Base-by-base conservation (phyloP, 2,797 vertebrate species). In the Sebastes baramenuke region DNA sequence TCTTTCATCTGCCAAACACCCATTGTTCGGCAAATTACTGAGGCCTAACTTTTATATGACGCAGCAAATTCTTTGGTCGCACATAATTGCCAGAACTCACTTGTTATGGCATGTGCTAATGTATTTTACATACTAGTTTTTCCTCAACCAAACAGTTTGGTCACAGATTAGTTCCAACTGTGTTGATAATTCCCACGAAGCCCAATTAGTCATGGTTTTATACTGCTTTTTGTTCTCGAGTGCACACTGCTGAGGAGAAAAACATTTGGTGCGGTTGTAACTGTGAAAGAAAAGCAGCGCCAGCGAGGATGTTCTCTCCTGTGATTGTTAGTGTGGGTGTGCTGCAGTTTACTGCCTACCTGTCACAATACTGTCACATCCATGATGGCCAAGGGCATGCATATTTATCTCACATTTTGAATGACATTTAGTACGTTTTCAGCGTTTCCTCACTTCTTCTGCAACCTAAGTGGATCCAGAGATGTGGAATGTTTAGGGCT, bases 111-210 rank as follows among this genome's bases (percentile, higher is more conserved):
- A 46, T 69, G 32, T 38, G 24, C 64, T 66, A 65, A 81, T 79
- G 80, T 60, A 38, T 81, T 89, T 87, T 81, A 79, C 75, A 67
- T 72, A 52, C 72, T 56, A 77, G 77, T 84, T 83, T 59, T 77
- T 72, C 10, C n/a, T 67, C 58, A 84, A 83, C 79, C 38, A 75
- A 75, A 79, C 32, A 8, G 54, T 76, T 72, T 79, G 69, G 58
- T 87, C 56, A 60, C 75, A 86, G 68, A 89, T 91, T 82, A 59
- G 82, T 80, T 90, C 82, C 74, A 87, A 78, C 62, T 81, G 81
- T 82, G 79, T 65, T 56, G 60, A 75, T 88, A 65, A 83, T 83
- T 84, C 70, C 80, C 71, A 79, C 68, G 71, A 67, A 88, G 68
- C 27, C 42, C 65, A 85, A 79, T 85, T 87, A 86, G 76, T 74